A percentile compares a stretch with the other conserved stretches of the same genome.
phyloP scores from a whole-genome alignment of 2,113 vertebrate species.

The Psephotus haematonotus region DNA sequence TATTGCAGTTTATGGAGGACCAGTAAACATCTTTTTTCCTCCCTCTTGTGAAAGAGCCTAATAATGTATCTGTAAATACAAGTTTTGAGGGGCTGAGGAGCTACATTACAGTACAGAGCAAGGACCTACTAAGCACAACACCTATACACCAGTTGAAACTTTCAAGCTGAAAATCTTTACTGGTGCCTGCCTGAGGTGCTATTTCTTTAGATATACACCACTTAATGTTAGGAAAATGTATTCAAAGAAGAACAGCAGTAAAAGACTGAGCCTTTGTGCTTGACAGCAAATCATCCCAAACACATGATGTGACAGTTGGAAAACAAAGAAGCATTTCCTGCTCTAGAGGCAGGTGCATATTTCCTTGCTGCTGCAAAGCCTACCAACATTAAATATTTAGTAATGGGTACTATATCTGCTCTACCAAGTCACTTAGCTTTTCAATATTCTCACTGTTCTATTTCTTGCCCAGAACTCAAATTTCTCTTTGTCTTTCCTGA shows the following conservation, averaged over 20 bases:
- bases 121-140: neutral
- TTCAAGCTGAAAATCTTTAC: neutral
- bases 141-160: neutral
- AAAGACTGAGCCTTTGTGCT: neutral
- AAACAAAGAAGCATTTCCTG: neutral
- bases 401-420: conserved; percentile 1
- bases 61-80: neutral
- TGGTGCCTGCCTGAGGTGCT: neutral
- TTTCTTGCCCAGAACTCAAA: conserved; percentile 35
- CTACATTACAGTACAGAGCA: neutral
- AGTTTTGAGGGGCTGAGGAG: neutral
- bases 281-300: neutral
- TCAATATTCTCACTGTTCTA: conserved; percentile 6
- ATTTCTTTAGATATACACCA: neutral
- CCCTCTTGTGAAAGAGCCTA: neutral
- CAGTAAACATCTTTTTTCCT: neutral
- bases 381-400: conserved; percentile 39
- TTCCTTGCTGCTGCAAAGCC: neutral
- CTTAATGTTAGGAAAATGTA: neutral
- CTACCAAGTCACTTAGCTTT: neutral
- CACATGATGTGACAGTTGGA: neutral
- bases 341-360: neutral
- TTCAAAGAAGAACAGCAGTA: neutral
- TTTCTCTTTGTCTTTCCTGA: conserved; percentile 33
- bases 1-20: neutral